Evolutionary conservation across 2,797 vertebrate genomes (phyloP).

Genomic region (Peromyscus aztecus): DNA sequence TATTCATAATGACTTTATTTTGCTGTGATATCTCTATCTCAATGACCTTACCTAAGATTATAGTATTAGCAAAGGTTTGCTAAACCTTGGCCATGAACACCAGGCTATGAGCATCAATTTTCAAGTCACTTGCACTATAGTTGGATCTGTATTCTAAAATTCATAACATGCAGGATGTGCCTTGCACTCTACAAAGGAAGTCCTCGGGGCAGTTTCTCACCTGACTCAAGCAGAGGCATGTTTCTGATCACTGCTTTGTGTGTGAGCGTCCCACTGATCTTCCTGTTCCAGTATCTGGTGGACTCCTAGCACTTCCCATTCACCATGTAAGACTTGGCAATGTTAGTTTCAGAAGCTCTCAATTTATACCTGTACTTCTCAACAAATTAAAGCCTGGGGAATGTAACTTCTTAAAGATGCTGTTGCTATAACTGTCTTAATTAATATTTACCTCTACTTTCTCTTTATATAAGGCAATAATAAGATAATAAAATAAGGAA

Average conservation of each 20-base stretch:
- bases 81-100: not conserved
- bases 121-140: not conserved
- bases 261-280: not conserved
- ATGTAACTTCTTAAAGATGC: constrained; percentile 11
- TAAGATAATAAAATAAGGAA: too few species aligned
- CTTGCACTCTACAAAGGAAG: not conserved
- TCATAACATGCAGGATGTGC: not conserved
- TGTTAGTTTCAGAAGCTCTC: not conserved
- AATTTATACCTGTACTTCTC: constrained; percentile 1
- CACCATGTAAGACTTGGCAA: not conserved
- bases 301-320: not conserved
- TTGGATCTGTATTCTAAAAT: not conserved
- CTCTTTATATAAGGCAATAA: not conserved
- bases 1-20: not conserved
- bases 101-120: not conserved
- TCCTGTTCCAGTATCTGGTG: too few species aligned
- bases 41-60: not conserved
- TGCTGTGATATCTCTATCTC: not conserved
- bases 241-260: not conserved
- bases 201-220: not conserved
- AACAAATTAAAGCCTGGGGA: not conserved
- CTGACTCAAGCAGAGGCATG: not conserved
- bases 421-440: constrained; percentile 21
- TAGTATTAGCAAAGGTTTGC: not conserved
- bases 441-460: not conserved